Percentiles rank a stretch among this genome's conserved stretches.
phyloP scores from a whole-genome alignment of 1,140 invertebrate genomes.

The Octopus bimaculoides region DNA sequence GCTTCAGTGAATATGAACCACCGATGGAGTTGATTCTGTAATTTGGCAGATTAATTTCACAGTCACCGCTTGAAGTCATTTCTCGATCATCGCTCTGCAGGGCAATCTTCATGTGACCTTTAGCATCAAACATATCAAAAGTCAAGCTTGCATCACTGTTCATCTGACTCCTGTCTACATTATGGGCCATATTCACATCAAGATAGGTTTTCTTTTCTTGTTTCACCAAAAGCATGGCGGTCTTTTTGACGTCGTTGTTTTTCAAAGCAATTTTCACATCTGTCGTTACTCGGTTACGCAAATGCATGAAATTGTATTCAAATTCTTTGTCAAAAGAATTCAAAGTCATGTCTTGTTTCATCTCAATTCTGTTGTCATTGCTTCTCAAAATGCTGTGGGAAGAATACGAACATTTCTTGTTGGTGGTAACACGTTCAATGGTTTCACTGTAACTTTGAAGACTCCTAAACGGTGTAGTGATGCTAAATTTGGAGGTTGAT shows the following conservation, averaged over 20 bases:
- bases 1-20: not conserved
- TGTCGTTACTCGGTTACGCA: not conserved
- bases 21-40: not conserved
- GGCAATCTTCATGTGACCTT: not conserved
- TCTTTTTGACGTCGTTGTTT: not conserved
- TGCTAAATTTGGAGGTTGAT: not conserved
- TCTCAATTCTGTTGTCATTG: not conserved
- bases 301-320: not conserved
- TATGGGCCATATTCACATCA: not conserved
- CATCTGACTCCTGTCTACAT: not conserved
- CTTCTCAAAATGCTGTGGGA: not conserved
- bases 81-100: not conserved
- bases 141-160: not conserved
- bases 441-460: not conserved
- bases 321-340: not conserved
- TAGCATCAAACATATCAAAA: not conserved
- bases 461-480: not conserved
- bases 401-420: not conserved
- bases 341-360: not conserved
- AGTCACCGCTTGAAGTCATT: not conserved
- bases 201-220: not conserved
- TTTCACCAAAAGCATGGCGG: not conserved
- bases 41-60: not conserved
- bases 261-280: not conserved
- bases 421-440: not conserved